Evolutionary conservation across 2,888 invertebrate genomes (phyloP).

Genomic region (Alsophila aescularia): DNA sequence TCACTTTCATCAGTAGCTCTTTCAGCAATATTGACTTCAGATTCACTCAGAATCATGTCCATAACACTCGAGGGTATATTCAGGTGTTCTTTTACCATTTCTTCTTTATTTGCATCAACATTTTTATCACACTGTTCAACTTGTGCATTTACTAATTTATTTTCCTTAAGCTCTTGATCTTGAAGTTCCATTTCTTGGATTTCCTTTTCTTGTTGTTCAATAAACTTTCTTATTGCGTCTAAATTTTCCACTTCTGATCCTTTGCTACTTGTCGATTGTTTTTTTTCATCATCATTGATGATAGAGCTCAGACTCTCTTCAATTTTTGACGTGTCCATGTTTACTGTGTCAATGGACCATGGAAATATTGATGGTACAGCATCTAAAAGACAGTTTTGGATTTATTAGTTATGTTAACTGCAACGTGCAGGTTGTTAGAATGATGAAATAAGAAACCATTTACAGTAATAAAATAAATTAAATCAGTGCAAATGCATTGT

Average conservation of each 20-base stretch:
- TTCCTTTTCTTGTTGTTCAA: slow-evolving; percentile 67
- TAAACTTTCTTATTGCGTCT: slow-evolving; percentile 71
- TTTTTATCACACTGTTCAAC: slow-evolving; percentile 16
- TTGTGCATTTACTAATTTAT: slow-evolving; percentile 30
- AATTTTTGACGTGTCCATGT: slow-evolving; percentile 43
- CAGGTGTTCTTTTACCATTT: slow-evolving; percentile 18
- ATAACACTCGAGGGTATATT: slow-evolving; percentile 64
- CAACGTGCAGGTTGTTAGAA: too few species aligned
- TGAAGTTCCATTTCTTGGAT: slow-evolving; percentile 27
- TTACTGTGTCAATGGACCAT: slow-evolving; percentile 68
- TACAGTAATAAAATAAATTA: too few species aligned
- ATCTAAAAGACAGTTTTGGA: slow-evolving; percentile 67
- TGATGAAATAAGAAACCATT: too few species aligned
- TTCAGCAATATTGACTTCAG: slow-evolving; percentile 54
- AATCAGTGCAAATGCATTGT: too few species aligned
- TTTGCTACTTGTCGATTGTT: slow-evolving; percentile 48
- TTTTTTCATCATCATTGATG: slow-evolving; percentile 25
- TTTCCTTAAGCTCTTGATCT: slow-evolving; percentile 14
- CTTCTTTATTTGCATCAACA: slow-evolving; percentile 38
- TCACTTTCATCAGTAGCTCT: slow-evolving; percentile 35
- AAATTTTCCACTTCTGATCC: slow-evolving; percentile 67
- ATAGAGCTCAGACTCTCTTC: slow-evolving; percentile 12
- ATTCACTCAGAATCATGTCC: slow-evolving; percentile 65
- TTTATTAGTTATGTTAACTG: too few species aligned
- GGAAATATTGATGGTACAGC: slow-evolving; percentile 90